Evolutionary conservation across 2,113 vertebrate species (phyloP).

Genomic region (Platysteira castanea): DNA sequence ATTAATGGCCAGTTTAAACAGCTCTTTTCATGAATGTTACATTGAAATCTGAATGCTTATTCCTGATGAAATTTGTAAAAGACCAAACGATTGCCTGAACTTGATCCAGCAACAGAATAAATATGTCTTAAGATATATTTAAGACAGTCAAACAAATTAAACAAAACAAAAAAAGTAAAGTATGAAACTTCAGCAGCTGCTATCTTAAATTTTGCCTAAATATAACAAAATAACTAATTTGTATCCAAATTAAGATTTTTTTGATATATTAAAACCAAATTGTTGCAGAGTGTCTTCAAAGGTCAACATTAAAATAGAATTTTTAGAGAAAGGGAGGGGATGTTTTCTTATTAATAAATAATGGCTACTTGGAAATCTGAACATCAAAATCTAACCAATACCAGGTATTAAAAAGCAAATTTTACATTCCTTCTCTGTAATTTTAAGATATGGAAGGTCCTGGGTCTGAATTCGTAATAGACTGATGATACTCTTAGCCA

Average conservation of each 20-base stretch:
- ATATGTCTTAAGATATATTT: not conserved
- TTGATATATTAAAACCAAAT: not conserved
- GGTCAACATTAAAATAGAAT: not conserved
- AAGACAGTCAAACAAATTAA: not conserved
- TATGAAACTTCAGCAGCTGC: not conserved
- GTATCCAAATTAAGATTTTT: not conserved
- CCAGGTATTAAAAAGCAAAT: not conserved
- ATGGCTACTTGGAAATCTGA: not conserved
- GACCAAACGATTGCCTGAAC: not conserved
- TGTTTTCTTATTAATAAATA: not conserved
- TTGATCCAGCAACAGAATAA: not conserved
- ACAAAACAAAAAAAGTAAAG: not conserved
- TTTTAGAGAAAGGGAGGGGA: not conserved
- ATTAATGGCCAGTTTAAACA: not conserved
- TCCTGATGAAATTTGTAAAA: not conserved
- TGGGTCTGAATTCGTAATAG: not conserved
- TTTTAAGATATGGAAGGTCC: not conserved
- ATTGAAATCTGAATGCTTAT: not conserved
- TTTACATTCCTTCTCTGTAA: not conserved
- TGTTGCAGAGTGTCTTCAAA: not conserved
- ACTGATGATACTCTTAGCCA: not conserved
- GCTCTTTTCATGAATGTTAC: not conserved
- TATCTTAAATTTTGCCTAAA: not conserved
- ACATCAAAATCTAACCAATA: constrained; percentile 30
- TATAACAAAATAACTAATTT: not conserved